Base-by-base conservation (phyloP, 2,888 invertebrate genomes). In the Meghimatium bilineatum region DNA sequence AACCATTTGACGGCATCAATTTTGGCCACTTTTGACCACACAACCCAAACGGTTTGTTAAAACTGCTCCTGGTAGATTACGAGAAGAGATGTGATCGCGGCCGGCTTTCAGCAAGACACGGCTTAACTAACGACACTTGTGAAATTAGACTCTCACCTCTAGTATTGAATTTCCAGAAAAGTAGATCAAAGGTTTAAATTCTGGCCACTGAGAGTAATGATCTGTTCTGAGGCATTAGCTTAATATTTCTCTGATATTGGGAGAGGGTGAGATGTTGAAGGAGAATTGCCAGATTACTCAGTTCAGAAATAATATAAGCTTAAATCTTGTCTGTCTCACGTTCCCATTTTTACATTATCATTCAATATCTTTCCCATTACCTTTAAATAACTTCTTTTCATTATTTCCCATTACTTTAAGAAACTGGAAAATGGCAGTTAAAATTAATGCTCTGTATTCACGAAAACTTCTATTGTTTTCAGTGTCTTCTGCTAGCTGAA, bases 141-240 rank as follows among this genome's bases (percentile, higher is more conserved):
- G 63, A 63, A 63, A 63, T 63, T 63, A 63, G 63, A 63, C 63
- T 63, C n/a, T n/a, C 63, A 63, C 63, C n/a, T 29, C n/a, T 1
- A 26, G n/a, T 1, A n/a, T 6, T 26, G n/a, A 63, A 63, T n/a
- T 63, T 63, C n/a, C 63, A 63, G n/a, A 63, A 8, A n/a, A 5
- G 63, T 26, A 63, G 63, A 63, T 63, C n/a, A 63, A 26, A 2
- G n/a, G 63, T n/a, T 63, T 12, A 44, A 63, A n/a, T 63, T 63
- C 63, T 63, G 63, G n/a, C 26, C 63, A 63, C 1, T 63, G n/a
- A n/a, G 63, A n/a, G 63, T 63, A 20, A 29, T n/a, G n/a, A 8
- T 1, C 63, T 63, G 63, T n/a, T n/a, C 26, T 63, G n/a, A 63
- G 63, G 63, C 63, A 63, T 63, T 63, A 63, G 26, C 26, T 63